Evolutionary conservation across 2,797 vertebrate species (phyloP).

Genomic region (Ctenosaura bakeri): DNA sequence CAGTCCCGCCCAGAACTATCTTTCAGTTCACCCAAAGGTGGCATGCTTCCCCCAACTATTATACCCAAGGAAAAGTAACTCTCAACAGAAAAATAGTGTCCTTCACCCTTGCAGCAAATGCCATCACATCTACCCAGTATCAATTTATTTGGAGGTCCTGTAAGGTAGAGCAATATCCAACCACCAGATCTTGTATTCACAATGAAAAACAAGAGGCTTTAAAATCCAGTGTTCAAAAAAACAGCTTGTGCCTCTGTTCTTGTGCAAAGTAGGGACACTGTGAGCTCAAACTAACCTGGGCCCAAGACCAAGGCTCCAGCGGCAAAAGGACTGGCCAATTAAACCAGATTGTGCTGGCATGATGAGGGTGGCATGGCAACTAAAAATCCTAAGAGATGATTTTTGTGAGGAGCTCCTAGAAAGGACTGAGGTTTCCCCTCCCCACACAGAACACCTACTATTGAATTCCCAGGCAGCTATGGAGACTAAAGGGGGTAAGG

Average conservation of each 20-base stretch:
- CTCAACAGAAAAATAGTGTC: not conserved
- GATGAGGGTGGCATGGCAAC: not conserved
- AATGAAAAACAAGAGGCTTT: not conserved
- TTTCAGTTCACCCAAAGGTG: not conserved
- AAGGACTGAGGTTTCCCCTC: not conserved
- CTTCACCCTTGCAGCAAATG: not conserved
- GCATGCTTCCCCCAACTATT: not conserved
- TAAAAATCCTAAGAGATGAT: not conserved
- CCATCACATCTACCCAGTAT: accelerated
- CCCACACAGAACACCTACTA: not conserved
- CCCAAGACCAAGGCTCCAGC: not conserved
- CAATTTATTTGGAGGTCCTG: not conserved
- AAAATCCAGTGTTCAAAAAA: not conserved
- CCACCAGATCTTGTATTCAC: not conserved
- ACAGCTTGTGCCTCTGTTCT: not conserved
- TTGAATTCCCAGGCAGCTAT: not conserved
- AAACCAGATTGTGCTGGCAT: not conserved
- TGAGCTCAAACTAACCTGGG: not conserved
- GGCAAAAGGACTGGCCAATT: not conserved
- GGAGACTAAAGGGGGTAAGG: not conserved
- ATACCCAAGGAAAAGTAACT: no score
- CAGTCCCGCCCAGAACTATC: not conserved
- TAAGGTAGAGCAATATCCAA: not conserved
- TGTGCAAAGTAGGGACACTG: not conserved
- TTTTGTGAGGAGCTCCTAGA: constrained; percentile 3